Evolutionary conservation across 2,888 invertebrate genomes (phyloP), one percentile per base, ranked within the genome.

Genomic region (Nudaria mundana): DNA sequence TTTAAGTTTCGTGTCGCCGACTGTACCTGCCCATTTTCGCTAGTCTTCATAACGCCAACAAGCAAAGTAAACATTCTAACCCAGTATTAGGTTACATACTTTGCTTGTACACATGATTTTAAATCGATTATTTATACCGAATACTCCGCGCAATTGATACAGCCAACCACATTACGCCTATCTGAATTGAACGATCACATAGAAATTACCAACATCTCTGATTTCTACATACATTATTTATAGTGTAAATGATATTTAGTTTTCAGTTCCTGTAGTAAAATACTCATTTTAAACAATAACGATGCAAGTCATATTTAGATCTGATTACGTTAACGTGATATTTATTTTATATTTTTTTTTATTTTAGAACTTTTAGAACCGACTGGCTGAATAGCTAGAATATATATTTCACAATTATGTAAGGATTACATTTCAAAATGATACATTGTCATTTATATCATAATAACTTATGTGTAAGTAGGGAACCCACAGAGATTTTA

Each of bases 61-160:
- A 56, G 71, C 69, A 60, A 62, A 64, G 65, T 57, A 66, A 64
- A 62, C 68, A 66, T 60, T 66, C 65, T 66, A 70, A 69, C 72
- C 68, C 63, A 67, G 72, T 72, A 66, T 83, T 73, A 47, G 58
- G 76, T 83, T 83, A 75, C 81, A 62, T 41, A 38, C 49, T 44
- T 51, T 52, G 57, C 60, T 52, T 59, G 48, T 63, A 51, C 65
- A 71, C 67, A 73, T 60, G 66, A 69, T 56, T 70, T 74, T 71
- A 77, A 76, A 79, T 81, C 74, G 78, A 77, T 74, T 78, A 82
- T 83, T 83, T 81, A 83, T 82, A 71, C 77, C 54, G 63, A 66
- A 71, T 63, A 56, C 56, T 50, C 62, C 45, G 66, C 67, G 67
- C 67, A 71, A 71, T 71, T 66, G 68, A 70, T 64, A 63, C 57